Conservation (phyloP, 2,888 invertebrate species). For the Chironomus riparius region DNA sequence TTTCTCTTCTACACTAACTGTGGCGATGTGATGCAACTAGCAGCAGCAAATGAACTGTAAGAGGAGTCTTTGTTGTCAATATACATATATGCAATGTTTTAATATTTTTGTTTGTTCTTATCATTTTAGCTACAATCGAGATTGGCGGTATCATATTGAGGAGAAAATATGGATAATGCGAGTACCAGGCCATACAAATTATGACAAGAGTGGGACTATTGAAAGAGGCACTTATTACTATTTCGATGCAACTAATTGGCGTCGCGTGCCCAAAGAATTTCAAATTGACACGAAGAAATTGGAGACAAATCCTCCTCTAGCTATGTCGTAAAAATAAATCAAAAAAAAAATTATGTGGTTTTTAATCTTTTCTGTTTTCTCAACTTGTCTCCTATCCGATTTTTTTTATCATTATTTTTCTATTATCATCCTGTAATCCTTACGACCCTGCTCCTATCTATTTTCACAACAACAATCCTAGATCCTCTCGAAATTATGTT, state of each 20-base stretch:
- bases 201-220: constrained; percentile 91
- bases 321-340: constrained; percentile 16
- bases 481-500: background rate
- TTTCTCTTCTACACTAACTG: constrained; percentile 99
- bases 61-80: too few relatives aligned
- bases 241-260: constrained; percentile 98
- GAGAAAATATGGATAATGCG: constrained; percentile 99
- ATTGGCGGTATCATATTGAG: constrained; percentile 99
- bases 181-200: constrained; percentile 87
- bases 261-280: constrained; percentile 98
- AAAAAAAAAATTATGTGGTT: background rate
- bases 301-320: constrained; percentile 50
- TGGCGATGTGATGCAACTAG: constrained; percentile 95
- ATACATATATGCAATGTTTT: too few relatives aligned
- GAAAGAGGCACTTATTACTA: constrained; percentile 99
- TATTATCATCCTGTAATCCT: background rate
- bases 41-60: constrained; percentile 95
- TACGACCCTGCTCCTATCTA: background rate
- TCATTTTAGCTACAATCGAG: constrained; percentile 75
- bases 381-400: background rate
- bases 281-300: constrained; percentile 98
- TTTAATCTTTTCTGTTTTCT: background rate
- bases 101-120: background rate
- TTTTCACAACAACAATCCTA: background rate
- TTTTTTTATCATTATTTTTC: background rate